A percentile compares a stretch with the other conserved stretches of the same genome.
Evolutionary conservation across 2,888 invertebrate species (phyloP).

Genomic region (Anoplius nigerrimus): DNA sequence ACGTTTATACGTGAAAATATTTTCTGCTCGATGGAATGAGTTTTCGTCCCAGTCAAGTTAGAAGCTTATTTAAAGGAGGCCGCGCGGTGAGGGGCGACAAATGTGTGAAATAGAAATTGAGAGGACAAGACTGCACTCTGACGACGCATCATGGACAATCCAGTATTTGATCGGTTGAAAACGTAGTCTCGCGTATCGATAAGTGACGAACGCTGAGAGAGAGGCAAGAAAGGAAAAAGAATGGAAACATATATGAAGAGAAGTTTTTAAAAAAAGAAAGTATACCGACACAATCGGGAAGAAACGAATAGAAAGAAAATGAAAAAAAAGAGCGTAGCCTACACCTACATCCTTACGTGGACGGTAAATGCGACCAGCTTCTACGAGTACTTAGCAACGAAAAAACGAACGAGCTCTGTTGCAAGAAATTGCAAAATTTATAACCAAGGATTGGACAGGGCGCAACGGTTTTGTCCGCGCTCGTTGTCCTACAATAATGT

Average conservation of each 20-base stretch:
- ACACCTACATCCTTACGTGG: constrained; percentile 22
- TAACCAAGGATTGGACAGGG: too few species aligned
- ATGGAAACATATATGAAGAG: too few species aligned
- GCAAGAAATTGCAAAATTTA: too few species aligned
- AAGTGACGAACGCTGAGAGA: not conserved
- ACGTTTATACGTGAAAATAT: too few species aligned
- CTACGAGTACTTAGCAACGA: constrained; percentile 36
- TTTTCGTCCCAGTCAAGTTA: too few species aligned
- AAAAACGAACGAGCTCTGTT: constrained; percentile 7
- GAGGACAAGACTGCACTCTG: not conserved
- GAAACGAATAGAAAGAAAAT: constrained; percentile 13
- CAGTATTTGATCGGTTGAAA: constrained; percentile 58
- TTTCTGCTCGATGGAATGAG: too few species aligned
- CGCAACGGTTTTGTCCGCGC: too few species aligned
- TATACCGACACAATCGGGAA: not conserved
- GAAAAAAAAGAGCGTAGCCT: constrained; percentile 25
- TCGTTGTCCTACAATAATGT: too few species aligned
- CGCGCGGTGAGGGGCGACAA: too few species aligned
- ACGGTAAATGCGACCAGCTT: constrained; percentile 1
- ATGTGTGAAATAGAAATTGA: not conserved
- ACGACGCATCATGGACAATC: constrained; percentile 59
- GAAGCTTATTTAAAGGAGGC: too few species aligned
- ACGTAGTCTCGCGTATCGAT: constrained; percentile 31
- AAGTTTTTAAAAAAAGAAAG: constrained; percentile 3
- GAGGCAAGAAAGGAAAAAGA: too few species aligned